Base-by-base conservation (phyloP, 1,140 invertebrate genomes). In the Cherax destructor region DNA sequence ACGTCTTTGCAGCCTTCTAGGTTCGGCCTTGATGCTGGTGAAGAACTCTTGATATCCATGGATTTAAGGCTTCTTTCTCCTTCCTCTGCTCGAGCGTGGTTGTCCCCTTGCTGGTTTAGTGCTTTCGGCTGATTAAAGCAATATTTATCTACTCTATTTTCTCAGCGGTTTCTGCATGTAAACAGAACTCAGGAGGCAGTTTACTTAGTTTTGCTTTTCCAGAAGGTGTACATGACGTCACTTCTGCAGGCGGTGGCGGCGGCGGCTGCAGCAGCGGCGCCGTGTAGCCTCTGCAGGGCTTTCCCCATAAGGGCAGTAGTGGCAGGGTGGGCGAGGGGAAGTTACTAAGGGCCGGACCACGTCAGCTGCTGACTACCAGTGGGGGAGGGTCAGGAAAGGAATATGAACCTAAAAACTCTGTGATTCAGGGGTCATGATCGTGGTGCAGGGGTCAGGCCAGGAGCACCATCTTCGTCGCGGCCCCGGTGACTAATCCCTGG, bases 361-460 rank as follows among this genome's bases (percentile, higher is more conserved):
- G 69, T 74, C 13, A 74, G 3, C n/a, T 74, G n/a, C 69, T 7
- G 6, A 74, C 69, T 30, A 21, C n/a, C n/a, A 30, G 52, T 0
- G 7, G 30, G 65, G 5, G 18, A 3, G 69, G 21, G 6, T 74
- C 21, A 74, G 69, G 69, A 74, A 7, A 74, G 69, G n/a, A 74
- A 74, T 24, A 74, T 74, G 69, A 74, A 24, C 69, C 69, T 74
- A 74, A 74, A 74, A 74, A 74, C 69, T 5, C 69, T 5, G 69
- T 13, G 69, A 74, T 74, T 7, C 24, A 74, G 69, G 24, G 69
- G 69, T 74, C n/a, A 74, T 74, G n/a, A 30, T 74, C 6, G 69
- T 74, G 24, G 6, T 74, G n/a, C n/a, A 24, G 5, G 18, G 69
- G n/a, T 69, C 21, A 69, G 65, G 0, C 21, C 65, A 5, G 21